phyloP scores from a whole-genome alignment of 2,888 invertebrate genomes.

The Pristionchus fissidentatus region DNA sequence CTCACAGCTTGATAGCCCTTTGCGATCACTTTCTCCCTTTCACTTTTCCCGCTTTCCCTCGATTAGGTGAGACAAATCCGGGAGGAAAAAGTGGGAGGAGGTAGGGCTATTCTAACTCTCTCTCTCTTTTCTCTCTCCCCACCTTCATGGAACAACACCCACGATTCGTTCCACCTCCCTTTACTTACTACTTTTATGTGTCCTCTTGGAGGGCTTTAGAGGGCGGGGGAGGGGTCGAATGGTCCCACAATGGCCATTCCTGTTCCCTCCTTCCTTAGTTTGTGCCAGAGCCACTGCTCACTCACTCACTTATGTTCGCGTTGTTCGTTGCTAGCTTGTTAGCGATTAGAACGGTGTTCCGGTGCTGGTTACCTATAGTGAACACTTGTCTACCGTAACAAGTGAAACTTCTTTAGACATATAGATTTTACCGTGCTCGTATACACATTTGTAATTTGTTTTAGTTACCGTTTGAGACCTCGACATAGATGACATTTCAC shows the following conservation, averaged over 20 bases:
- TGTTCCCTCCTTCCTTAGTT: background rate
- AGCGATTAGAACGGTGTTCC: no score
- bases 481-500: no score
- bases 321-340: no score
- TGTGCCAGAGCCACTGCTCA: background rate
- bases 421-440: no score
- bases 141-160: background rate
- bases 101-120: background rate
- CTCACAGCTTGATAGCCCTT: constrained; percentile 5
- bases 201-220: background rate
- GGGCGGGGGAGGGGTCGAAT: background rate
- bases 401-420: no score
- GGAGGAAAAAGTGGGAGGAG: background rate
- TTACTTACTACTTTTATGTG: background rate
- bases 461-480: no score
- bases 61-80: background rate
- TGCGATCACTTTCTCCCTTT: constrained; percentile 20
- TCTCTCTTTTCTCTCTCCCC: background rate
- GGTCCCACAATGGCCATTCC: background rate
- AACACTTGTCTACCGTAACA: no score
- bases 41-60: background rate
- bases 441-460: no score
- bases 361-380: no score
- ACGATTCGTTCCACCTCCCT: background rate
- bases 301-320: background rate